Conservation (phyloP, 1,140 invertebrate species). For the Babylonia areolata region DNA sequence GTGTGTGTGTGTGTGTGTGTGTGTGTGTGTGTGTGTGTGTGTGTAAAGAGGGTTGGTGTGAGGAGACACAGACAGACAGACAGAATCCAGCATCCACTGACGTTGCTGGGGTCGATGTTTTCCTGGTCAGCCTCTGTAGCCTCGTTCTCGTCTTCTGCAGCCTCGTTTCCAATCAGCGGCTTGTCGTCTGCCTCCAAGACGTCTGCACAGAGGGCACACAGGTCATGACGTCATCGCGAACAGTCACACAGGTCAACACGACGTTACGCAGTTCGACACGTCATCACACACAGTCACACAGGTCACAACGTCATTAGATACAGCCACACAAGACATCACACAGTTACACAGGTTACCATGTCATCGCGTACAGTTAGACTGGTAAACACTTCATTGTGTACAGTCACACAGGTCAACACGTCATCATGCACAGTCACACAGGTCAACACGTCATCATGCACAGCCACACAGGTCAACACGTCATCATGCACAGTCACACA, state of each 20-base stretch:
- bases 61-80: slow-evolving; percentile 21
- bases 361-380: neutral
- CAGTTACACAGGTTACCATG: neutral
- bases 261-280: neutral
- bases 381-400: neutral
- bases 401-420: neutral
- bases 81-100: neutral
- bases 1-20: neutral
- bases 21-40: neutral
- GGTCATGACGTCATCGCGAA: neutral
- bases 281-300: neutral
- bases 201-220: slow-evolving; percentile 1
- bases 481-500: neutral
- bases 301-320: neutral
- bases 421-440: neutral
- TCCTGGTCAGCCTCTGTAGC: slow-evolving; percentile 15
- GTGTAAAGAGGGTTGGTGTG: neutral
- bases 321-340: neutral
- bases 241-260: neutral
- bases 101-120: slow-evolving; percentile 19
- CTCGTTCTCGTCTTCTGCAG: slow-evolving; percentile 6
- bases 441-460: neutral
- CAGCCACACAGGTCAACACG: neutral
- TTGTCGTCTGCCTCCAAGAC: slow-evolving; percentile 23
- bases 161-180: slow-evolving; percentile 21